A percentile compares a stretch with the other conserved stretches of the same genome.
phyloP scores from a whole-genome alignment of 2,797 vertebrate species.

The Squalus acanthias region DNA sequence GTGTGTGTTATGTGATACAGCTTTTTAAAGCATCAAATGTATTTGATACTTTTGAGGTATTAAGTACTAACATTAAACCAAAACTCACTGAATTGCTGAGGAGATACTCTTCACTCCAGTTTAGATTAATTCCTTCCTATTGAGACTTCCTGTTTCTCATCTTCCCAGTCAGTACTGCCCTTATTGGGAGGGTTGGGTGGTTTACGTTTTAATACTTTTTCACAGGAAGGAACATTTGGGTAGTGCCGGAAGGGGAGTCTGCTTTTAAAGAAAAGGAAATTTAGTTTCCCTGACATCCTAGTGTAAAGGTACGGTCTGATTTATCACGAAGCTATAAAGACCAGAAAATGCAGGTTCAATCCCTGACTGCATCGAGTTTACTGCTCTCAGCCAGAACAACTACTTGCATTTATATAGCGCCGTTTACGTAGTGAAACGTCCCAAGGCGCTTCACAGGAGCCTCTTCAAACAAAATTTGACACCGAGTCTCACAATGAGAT shows the following conservation, averaged over 20 bases:
- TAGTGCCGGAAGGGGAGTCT: not conserved
- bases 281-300: not conserved
- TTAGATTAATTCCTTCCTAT: not conserved
- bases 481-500: no score
- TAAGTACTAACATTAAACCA: not conserved
- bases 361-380: not conserved
- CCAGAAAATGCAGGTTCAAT: not conserved
- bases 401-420: no score
- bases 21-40: not conserved
- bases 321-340: not conserved
- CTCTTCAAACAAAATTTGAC: no score
- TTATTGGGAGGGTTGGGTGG: not conserved
- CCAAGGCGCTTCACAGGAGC: no score
- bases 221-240: not conserved
- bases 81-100: not conserved
- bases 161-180: not conserved
- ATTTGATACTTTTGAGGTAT: not conserved
- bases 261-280: not conserved
- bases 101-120: not conserved
- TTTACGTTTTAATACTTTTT: not conserved
- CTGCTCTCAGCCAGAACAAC: not conserved
- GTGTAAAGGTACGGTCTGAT: not conserved
- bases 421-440: no score
- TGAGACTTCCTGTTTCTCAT: not conserved
- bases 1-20: not conserved